Conservation (phyloP, 1,140 invertebrate genomes). For the Sycophaga agraensis region DNA sequence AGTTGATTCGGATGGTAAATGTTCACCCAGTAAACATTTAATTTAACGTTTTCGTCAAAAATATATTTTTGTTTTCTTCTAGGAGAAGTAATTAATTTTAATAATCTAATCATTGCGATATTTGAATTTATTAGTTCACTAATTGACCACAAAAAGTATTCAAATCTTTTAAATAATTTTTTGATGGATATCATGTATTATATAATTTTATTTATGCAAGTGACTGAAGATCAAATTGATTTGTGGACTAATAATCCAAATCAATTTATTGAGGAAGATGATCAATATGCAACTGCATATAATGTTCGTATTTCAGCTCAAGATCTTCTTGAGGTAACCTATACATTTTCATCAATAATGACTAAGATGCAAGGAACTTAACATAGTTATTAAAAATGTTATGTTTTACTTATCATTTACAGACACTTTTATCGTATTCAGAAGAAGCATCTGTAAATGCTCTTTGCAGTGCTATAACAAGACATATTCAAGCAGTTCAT, state of each 20-base stretch:
- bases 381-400: neutral
- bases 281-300: constrained; percentile 69
- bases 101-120: constrained; percentile 73
- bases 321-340: constrained; percentile 66
- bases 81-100: constrained; percentile 74
- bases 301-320: constrained; percentile 76
- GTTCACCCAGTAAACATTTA: neutral
- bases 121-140: constrained; percentile 75
- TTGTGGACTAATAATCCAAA: constrained; percentile 72
- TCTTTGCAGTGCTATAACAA: constrained; percentile 65
- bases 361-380: too few relatives aligned
- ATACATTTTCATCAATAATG: neutral
- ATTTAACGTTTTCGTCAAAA: neutral
- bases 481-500: constrained; percentile 65
- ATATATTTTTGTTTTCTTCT: constrained; percentile 33
- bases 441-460: constrained; percentile 63
- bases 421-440: constrained; percentile 68
- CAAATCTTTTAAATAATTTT: constrained; percentile 66
- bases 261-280: constrained; percentile 79
- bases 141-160: constrained; percentile 65
- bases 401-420: constrained; percentile 16
- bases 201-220: constrained; percentile 75
- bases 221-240: constrained; percentile 75
- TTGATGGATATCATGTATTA: constrained; percentile 75
- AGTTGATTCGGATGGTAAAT: constrained; percentile 61